phyloP scores from a whole-genome alignment of 1,140 invertebrate species.

The Dendrolimus punctatus region DNA sequence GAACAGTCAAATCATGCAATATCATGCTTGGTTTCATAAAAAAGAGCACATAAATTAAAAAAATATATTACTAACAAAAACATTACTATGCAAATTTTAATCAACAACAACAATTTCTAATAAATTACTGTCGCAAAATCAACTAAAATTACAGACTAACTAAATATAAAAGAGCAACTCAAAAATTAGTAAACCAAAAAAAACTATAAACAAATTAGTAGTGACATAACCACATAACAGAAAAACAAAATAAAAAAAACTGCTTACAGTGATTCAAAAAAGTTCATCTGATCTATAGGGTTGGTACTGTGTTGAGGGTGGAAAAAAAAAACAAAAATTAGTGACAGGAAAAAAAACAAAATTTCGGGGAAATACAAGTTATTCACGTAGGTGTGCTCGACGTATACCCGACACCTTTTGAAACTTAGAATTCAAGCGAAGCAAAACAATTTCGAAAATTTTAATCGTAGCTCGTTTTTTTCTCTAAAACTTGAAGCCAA shows the following conservation, averaged over 20 bases:
- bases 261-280: constrained; percentile 70
- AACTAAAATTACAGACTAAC: too few relatives aligned
- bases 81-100: too few relatives aligned
- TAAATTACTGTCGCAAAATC: too few relatives aligned
- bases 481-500: too few relatives aligned
- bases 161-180: constrained; percentile 1
- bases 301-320: constrained; percentile 54
- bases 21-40: too few relatives aligned
- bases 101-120: too few relatives aligned
- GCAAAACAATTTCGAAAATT: constrained; percentile 8
- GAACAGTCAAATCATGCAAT: too few relatives aligned
- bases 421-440: constrained; percentile 15
- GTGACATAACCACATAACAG: constrained; percentile 25
- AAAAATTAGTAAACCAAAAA: constrained; percentile 15
- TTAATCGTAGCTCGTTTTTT: not conserved
- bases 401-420: constrained; percentile 10
- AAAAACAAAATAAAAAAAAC: constrained; percentile 33
- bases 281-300: constrained; percentile 70
- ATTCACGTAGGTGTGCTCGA: constrained; percentile 15
- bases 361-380: constrained; percentile 7
- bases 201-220: constrained; percentile 29
- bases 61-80: too few relatives aligned
- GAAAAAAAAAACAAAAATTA: constrained; percentile 54
- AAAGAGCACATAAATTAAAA: too few relatives aligned
- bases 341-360: constrained; percentile 27